Base-by-base conservation (phyloP, 2,888 invertebrate genomes). In the Pomacea canaliculata region DNA sequence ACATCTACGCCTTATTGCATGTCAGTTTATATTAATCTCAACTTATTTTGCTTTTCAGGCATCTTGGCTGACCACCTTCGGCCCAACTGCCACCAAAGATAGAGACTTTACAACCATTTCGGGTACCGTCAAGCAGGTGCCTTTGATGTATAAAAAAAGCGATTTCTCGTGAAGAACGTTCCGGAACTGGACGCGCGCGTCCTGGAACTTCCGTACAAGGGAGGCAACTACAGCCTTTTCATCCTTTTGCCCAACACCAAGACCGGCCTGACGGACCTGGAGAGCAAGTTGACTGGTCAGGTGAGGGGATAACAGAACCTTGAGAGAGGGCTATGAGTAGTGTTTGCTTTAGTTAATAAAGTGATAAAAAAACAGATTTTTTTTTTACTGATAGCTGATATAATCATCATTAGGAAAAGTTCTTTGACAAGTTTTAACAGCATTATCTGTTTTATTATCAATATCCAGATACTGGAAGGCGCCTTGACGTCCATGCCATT, bases 151-250 rank as follows among this genome's bases (percentile, higher is more conserved):
- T 19, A 27, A 63, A 8, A 12, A 63, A 12, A 27, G 63, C 63
- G 19, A 10, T 27, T 63, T 16, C 63, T 63, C 63, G 63, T 63
- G 10, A 63, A 63, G 27, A 63, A 63, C 10, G 63, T 63, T 63
- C 63, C 63, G 19, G 63, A 27, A n/a, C 7, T 63, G 19, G 27
- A 63, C 27, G 12, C 63, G 23, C n/a, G 19, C n/a, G 63, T 63
- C 7, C 63, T 63, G n/a, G 63, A 63, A 63, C 63, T 63, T 19
- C 63, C 63, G 27, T 63, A 63, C 27, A 63, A 63, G 63, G 63
- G 63, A n/a, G 63, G 27, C 27, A 10, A 27, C 27, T 63, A 23
- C 63, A 63, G 63, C 19, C 27, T 63, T n/a, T 63, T 63, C 10
- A 63, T 63, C 63, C 10, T 63, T 19, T 19, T 63, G 63, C 63